phyloP scores from a whole-genome alignment of 2,113 vertebrate species.

The Plestiodon gilberti region DNA sequence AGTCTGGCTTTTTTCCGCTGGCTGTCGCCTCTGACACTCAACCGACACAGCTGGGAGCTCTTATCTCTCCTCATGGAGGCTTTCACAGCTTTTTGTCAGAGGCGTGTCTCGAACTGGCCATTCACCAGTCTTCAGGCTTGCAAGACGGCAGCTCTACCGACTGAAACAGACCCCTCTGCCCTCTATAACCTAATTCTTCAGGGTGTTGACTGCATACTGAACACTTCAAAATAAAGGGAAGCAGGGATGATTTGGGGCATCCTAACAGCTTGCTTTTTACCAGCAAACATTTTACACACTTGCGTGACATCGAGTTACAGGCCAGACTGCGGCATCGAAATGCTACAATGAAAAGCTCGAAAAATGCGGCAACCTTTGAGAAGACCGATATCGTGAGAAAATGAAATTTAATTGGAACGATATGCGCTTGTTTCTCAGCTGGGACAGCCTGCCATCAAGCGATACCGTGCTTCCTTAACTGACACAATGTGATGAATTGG shows the following conservation, averaged over 20 bases:
- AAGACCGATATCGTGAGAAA: background rate
- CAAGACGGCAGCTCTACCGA: too few relatives aligned
- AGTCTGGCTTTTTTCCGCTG: too few relatives aligned
- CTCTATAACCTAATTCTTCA: too few relatives aligned
- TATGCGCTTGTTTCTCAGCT: constrained; percentile 16
- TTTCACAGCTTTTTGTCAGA: too few relatives aligned
- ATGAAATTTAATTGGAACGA: constrained; percentile 14
- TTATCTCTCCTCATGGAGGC: too few relatives aligned
- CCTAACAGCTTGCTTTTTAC: background rate
- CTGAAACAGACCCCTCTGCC: too few relatives aligned
- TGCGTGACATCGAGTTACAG: background rate
- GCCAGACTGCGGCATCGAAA: background rate
- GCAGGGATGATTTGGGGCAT: background rate
- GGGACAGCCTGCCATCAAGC: constrained; percentile 11
- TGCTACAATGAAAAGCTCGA: background rate
- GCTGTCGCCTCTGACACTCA: too few relatives aligned
- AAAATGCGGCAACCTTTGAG: background rate
- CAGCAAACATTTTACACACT: constrained; percentile 11
- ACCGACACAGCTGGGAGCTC: too few relatives aligned
- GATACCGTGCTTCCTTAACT: background rate
- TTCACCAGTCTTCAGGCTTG: too few relatives aligned
- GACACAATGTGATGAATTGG: background rate
- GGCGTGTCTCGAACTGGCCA: too few relatives aligned
- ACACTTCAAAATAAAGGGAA: background rate
- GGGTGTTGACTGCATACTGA: background rate